These are phyloP conservation scores for Paracyclopina nana DNA, from an alignment of 1,140 invertebrate genomes.

Conservation along the genomic window DNA sequence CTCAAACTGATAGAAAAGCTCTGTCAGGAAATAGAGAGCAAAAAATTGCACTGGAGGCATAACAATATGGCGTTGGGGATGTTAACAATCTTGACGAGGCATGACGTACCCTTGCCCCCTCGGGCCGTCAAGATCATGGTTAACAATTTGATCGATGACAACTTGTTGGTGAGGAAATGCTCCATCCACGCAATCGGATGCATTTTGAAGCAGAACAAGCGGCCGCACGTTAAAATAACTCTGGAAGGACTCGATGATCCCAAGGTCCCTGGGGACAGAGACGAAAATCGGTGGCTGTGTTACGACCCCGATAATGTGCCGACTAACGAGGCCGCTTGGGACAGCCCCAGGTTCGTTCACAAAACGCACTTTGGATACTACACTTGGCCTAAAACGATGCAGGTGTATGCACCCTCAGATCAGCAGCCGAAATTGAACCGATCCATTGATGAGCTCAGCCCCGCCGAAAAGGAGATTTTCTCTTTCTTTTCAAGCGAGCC, in stretches of 20 bases:
- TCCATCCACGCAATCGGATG: conserved; percentile 25
- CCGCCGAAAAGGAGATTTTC: conserved; percentile 40
- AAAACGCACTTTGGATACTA: conserved; percentile 54
- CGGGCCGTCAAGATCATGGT: conserved; percentile 26
- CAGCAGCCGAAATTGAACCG: conserved; percentile 39
- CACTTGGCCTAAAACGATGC: conserved; percentile 47
- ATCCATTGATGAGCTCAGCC: conserved; percentile 28
- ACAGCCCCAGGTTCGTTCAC: conserved; percentile 42
- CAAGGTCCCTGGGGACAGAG: conserved; percentile 30
- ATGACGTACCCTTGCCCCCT: conserved; percentile 25
- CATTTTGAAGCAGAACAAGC: conserved; percentile 25
- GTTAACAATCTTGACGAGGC: conserved; percentile 28
- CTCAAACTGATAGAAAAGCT: conserved; percentile 23
- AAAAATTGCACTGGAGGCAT: conserved; percentile 29
- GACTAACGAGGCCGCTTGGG: conserved; percentile 46
- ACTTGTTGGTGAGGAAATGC: conserved; percentile 28
- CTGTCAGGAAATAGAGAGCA: conserved; percentile 23
- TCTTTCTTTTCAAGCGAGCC: conserved; percentile 44
- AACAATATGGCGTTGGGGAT: conserved; percentile 28
- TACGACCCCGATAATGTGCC: conserved; percentile 40
- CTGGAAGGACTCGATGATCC: conserved; percentile 9
- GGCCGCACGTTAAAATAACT: not conserved
- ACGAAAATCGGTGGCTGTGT: conserved; percentile 50
- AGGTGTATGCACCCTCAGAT: conserved; percentile 6
- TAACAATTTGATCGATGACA: conserved; percentile 28